phyloP scores from a whole-genome alignment of 2,888 invertebrate genomes.

The Chouioia cunea region DNA sequence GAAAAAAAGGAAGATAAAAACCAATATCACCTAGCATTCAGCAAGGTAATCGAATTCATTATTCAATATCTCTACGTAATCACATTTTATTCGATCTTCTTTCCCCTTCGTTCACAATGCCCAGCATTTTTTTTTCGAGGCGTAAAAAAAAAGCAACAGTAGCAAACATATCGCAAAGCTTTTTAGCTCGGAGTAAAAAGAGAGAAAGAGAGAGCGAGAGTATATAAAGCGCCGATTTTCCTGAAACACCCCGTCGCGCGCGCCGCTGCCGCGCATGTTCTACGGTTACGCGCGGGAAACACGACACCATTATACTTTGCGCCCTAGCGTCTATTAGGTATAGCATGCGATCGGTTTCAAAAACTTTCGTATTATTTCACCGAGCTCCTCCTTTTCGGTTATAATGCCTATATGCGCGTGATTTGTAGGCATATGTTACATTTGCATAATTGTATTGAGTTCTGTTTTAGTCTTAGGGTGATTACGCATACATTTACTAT shows the following conservation, averaged over 20 bases:
- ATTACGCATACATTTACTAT: neutral
- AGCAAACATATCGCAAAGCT: constrained; percentile 34
- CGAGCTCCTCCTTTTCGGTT: neutral
- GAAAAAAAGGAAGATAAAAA: neutral
- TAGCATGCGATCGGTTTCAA: constrained; percentile 43
- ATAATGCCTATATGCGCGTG: neutral
- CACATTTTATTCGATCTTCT: constrained; percentile 41
- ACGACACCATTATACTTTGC: constrained; percentile 45
- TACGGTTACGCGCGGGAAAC: constrained; percentile 44
- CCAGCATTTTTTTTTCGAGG: constrained; percentile 10
- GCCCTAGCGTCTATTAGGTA: constrained; percentile 4
- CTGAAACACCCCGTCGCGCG: constrained; percentile 36
- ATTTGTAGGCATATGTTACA: constrained; percentile 19
- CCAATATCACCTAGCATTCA: neutral
- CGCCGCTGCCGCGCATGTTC: constrained; percentile 25
- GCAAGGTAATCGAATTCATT: constrained; percentile 32
- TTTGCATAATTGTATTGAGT: constrained; percentile 31
- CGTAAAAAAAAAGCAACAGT: neutral
- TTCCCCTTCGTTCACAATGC: neutral
- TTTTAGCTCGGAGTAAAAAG: constrained; percentile 12
- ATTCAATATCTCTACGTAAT: constrained; percentile 25
- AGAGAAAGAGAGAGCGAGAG: no score
- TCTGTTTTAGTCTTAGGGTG: neutral
- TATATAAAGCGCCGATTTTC: constrained; percentile 45
- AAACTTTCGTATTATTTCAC: constrained; percentile 1